A percentile compares a stretch with the other conserved stretches of the same genome.
Conservation (phyloP, 1,140 invertebrate genomes). For the Drosophila ohnishii region DNA sequence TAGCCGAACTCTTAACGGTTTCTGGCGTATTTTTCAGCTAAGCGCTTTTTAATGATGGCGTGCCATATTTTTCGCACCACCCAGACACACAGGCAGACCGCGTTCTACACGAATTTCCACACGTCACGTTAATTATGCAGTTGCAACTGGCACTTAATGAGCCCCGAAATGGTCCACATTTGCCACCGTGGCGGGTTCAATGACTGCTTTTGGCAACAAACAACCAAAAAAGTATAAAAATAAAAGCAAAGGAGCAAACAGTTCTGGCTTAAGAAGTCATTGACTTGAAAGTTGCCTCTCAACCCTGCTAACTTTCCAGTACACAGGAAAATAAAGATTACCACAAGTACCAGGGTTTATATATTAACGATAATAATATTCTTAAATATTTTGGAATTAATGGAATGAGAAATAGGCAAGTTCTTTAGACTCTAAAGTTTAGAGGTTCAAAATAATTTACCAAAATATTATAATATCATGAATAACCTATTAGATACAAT, state of each 20-base stretch:
- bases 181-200: constrained; percentile 46
- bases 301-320: background rate
- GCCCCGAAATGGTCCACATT: constrained; percentile 60
- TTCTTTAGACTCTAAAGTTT: no score
- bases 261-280: constrained; percentile 44
- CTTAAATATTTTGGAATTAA: background rate
- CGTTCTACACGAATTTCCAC: constrained; percentile 66
- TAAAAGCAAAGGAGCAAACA: background rate
- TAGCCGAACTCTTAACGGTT: constrained; percentile 58
- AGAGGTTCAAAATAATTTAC: background rate
- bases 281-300: constrained; percentile 26
- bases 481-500: background rate
- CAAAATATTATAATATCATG: background rate
- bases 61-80: constrained; percentile 71
- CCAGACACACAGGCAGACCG: constrained; percentile 4
- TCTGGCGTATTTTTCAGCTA: constrained; percentile 56
- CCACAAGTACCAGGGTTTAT: no score
- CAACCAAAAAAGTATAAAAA: constrained; percentile 10
- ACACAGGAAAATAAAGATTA: background rate
- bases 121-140: constrained; percentile 66
- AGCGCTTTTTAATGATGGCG: constrained; percentile 78
- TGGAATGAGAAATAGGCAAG: no score
- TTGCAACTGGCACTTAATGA: constrained; percentile 63
- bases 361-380: background rate
- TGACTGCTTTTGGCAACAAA: constrained; percentile 47